Conservation (phyloP, 2,888 invertebrate species). For the Mayetiola destructor region DNA sequence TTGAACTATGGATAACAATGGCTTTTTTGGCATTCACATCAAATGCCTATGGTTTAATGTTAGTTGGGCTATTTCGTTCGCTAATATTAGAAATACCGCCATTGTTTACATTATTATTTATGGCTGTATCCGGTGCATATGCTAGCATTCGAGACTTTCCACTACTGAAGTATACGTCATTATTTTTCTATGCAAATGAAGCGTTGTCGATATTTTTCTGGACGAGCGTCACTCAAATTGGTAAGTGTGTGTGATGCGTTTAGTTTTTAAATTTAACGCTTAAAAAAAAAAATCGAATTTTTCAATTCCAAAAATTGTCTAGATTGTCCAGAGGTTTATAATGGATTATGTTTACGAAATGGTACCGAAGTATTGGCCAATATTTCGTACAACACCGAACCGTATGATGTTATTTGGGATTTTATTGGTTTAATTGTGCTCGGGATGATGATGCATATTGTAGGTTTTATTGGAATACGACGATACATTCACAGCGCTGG, state of each 20-base stretch:
- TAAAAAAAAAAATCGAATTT: neutral
- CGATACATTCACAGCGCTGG: conserved; percentile 33
- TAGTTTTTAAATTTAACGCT: neutral
- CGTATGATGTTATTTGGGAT: conserved; percentile 31
- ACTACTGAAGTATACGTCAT: conserved; percentile 53
- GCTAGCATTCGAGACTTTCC: conserved; percentile 47
- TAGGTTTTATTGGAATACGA: conserved; percentile 33
- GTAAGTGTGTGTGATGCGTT: conserved; percentile 25
- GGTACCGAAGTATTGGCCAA: conserved; percentile 47
- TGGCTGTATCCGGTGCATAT: conserved; percentile 58
- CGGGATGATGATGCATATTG: conserved; percentile 29
- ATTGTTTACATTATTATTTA: conserved; percentile 52
- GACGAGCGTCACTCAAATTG: conserved; percentile 46
- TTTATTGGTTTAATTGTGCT: conserved; percentile 31
- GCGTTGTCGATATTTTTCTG: conserved; percentile 57
- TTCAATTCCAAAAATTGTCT: conserved; percentile 20
- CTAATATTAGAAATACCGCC: conserved; percentile 56
- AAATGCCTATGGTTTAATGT: conserved; percentile 52
- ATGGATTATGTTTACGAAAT: conserved; percentile 47
- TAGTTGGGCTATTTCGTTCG: conserved; percentile 57
- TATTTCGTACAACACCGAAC: conserved; percentile 36
- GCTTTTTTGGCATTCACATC: conserved; percentile 49
- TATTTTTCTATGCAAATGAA: conserved; percentile 60
- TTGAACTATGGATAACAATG: conserved; percentile 47
- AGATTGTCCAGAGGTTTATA: conserved; percentile 44